phyloP scores from a whole-genome alignment of 2,113 vertebrate genomes.

The Cololabis saira region DNA sequence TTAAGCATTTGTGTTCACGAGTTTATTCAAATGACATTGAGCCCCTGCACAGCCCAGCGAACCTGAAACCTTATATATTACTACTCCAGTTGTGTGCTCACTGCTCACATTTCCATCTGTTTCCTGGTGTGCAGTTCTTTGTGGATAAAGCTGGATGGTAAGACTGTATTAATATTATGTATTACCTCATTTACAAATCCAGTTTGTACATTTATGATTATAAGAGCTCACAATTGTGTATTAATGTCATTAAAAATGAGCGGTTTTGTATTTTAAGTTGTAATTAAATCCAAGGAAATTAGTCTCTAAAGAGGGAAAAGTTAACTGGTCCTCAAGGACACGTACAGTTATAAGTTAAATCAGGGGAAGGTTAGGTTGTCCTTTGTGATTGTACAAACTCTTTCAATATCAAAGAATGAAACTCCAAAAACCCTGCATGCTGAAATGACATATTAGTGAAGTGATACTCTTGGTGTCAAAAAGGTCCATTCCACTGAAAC shows the following conservation, averaged over 20 bases:
- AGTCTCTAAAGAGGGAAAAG: constrained; percentile 27
- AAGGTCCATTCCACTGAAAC: too few relatives aligned
- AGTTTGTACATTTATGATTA: constrained; percentile 65
- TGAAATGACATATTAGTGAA: too few relatives aligned
- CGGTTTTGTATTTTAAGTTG: constrained; percentile 62
- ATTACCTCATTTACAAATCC: constrained; percentile 68
- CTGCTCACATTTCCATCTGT: constrained; percentile 45
- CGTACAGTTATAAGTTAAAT: too few relatives aligned
- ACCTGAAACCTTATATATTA: constrained; percentile 46
- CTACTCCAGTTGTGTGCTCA: constrained; percentile 33
- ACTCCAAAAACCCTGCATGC: too few relatives aligned
- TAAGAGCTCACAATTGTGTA: constrained; percentile 40
- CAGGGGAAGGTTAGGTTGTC: too few relatives aligned
- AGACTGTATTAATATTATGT: constrained; percentile 51
- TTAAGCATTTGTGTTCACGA: constrained; percentile 30
- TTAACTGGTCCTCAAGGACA: too few relatives aligned
- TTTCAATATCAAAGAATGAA: too few relatives aligned
- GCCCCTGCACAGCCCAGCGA: constrained; percentile 53
- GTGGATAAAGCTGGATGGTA: constrained; percentile 41
- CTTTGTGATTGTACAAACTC: too few relatives aligned
- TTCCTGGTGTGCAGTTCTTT: constrained; percentile 18
- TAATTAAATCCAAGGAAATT: constrained; percentile 54
- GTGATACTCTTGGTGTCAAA: too few relatives aligned
- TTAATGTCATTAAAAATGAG: constrained; percentile 70
- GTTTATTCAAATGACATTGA: constrained; percentile 28